Evolutionary conservation across 2,797 vertebrate species (phyloP).

Genomic region (Staurois parvus): DNA sequence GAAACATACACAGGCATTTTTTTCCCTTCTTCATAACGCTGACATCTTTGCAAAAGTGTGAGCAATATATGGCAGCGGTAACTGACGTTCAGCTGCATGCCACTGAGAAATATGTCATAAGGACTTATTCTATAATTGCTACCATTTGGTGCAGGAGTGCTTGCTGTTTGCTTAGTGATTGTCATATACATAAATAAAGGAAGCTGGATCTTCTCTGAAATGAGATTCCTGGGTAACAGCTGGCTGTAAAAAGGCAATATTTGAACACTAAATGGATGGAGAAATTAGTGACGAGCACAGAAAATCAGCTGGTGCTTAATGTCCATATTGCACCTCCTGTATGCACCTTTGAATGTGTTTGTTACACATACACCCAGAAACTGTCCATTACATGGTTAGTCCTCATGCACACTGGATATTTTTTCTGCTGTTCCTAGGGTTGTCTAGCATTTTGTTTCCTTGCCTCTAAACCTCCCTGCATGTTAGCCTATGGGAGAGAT

Average conservation of each 20-base stretch:
- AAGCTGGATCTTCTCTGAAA: background rate
- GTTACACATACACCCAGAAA: too few relatives aligned
- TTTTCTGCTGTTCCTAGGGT: too few relatives aligned
- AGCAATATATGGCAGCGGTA: conserved; percentile 42
- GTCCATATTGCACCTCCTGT: background rate
- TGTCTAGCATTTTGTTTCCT: too few relatives aligned
- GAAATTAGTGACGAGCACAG: background rate
- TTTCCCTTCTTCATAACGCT: conserved; percentile 5
- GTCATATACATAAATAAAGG: conserved; percentile 40
- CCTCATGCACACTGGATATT: too few relatives aligned
- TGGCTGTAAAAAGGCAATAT: background rate
- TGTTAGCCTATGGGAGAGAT: too few relatives aligned
- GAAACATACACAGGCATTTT: conserved; percentile 26
- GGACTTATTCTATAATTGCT: conserved; percentile 41
- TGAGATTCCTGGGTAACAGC: conserved; percentile 1
- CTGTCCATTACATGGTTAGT: too few relatives aligned
- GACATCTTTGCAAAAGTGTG: conserved; percentile 57
- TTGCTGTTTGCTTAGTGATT: conserved; percentile 42
- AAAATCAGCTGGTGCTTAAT: background rate
- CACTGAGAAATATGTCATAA: conserved; percentile 40
- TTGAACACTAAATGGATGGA: background rate
- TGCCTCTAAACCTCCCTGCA: too few relatives aligned
- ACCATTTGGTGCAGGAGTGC: conserved; percentile 37
- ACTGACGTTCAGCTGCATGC: conserved; percentile 53
- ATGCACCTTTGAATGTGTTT: background rate